phyloP scores from a whole-genome alignment of 2,888 invertebrate genomes.

The Agrilus cyanescens region DNA sequence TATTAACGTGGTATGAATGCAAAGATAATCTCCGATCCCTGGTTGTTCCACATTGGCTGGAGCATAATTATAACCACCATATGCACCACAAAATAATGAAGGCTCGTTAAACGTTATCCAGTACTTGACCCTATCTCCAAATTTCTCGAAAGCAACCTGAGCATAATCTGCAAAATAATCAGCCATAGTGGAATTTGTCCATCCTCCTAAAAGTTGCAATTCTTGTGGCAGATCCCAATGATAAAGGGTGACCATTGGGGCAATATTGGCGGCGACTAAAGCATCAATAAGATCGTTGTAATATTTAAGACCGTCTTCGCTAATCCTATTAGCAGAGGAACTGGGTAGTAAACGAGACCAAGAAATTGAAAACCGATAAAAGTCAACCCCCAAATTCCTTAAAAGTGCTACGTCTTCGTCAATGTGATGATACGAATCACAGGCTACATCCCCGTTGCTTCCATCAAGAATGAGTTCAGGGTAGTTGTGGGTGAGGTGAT shows the following conservation, averaged over 20 bases:
- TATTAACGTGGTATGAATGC: slow-evolving; percentile 48
- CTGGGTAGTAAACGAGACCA: slow-evolving; percentile 56
- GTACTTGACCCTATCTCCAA: slow-evolving; percentile 27
- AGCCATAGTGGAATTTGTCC: slow-evolving; percentile 45
- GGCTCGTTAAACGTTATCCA: slow-evolving; percentile 45
- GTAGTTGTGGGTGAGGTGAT: too few relatives aligned
- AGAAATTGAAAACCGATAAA: slow-evolving; percentile 48
- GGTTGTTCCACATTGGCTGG: slow-evolving; percentile 29
- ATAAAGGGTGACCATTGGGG: slow-evolving; percentile 31
- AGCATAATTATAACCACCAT: too few relatives aligned
- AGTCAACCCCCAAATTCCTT: slow-evolving; percentile 41
- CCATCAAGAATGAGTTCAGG: too few relatives aligned
- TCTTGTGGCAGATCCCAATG: slow-evolving; percentile 25
- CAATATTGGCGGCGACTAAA: slow-evolving; percentile 35
- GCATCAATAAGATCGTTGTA: slow-evolving; percentile 63
- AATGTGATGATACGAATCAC: too few relatives aligned
- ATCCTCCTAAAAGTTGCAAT: slow-evolving; percentile 45
- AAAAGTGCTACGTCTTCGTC: too few relatives aligned
- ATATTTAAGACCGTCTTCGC: slow-evolving; percentile 55
- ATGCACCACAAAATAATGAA: slow-evolving; percentile 23
- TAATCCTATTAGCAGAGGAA: slow-evolving; percentile 52
- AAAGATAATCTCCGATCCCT: slow-evolving; percentile 48
- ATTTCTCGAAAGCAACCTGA: slow-evolving; percentile 26
- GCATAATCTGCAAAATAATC: slow-evolving; percentile 43
- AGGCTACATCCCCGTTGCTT: too few relatives aligned